Evolutionary conservation across 2,888 invertebrate genomes (phyloP), one percentile per base, ranked within the genome.

Genomic region (Ectemnius continuus): DNA sequence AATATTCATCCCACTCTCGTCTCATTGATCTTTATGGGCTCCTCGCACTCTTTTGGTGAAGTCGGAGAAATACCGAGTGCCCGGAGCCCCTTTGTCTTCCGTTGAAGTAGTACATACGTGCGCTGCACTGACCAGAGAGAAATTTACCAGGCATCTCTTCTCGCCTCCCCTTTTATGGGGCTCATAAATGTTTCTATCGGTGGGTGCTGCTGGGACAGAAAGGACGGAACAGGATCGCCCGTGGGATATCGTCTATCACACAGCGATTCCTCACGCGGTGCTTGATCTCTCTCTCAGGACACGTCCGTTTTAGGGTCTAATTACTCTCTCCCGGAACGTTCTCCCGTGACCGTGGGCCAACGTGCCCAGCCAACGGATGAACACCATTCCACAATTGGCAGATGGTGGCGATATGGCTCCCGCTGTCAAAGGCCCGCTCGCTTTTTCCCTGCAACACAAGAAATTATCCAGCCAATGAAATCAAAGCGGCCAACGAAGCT

Each of bases 11-110:
- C 36, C 13, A 47, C 14, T 26, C 23, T 23, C 23, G 62, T 73
- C 65, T 57, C 66, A 66, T 70, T 73, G 62, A 66, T 70, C 60
- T 73, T 70, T 56, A 66, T 23, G 48, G 23, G 36, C 23, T 23
- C 3, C 23, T 23, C 2, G 3, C 23, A 23, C 23, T 23, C 23
- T 23, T 23, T 23, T 23, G 2, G 4, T 11, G 8, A 36, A 36
- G 36, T 36, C 36, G 36, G 36, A 36, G 36, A 11, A 36, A 36
- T 8, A 36, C 36, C 11, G 36, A 36, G 36, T 36, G 36, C 11
- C 8, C 36, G 36, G 36, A 0, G 6, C 8, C 6, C 11, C 36
- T 36, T 6, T 36, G 36, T 36, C 36, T 36, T 36, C 36, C 36
- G 36, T 11, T 8, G 8, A 36, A 11, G 36, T 36, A 36, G 36